Evolutionary conservation across 2,797 vertebrate genomes (phyloP).

Genomic region (Pachyuromys duprasi): DNA sequence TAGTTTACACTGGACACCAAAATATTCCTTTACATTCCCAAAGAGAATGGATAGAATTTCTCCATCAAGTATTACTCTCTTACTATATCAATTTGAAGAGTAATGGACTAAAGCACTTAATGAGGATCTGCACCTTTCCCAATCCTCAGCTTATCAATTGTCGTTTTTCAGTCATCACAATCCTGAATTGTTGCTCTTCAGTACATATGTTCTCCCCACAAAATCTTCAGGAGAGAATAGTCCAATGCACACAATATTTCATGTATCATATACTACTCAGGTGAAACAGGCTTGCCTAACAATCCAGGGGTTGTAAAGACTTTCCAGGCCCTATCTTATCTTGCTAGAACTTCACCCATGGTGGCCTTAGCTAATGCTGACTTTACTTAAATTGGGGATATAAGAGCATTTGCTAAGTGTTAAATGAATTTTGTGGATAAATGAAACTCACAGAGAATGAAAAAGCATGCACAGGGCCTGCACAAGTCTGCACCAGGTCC

Average conservation of each 20-base stretch:
- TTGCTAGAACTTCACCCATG: slow-evolving; percentile 57
- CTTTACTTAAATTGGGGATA: not conserved
- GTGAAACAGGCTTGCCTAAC: not conserved
- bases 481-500: not conserved
- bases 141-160: not conserved
- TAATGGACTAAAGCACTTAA: not conserved
- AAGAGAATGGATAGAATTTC: not conserved
- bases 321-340: not conserved
- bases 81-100: not conserved
- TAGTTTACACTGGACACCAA: not conserved
- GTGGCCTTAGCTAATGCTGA: slow-evolving; percentile 58
- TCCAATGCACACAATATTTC: not conserved
- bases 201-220: not conserved
- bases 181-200: not conserved
- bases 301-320: not conserved
- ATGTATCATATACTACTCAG: slow-evolving; percentile 15
- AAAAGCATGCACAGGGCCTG: not conserved
- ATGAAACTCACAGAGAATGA: not conserved
- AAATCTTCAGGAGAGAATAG: slow-evolving; percentile 60
- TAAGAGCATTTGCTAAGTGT: slow-evolving; percentile 32
- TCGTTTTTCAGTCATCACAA: not conserved
- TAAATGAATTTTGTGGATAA: slow-evolving; percentile 62
- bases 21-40: not conserved
- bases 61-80: not conserved
- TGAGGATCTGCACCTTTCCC: not conserved